Evolutionary conservation across 2,888 invertebrate species (phyloP).

Genomic region (Noctua comes): DNA sequence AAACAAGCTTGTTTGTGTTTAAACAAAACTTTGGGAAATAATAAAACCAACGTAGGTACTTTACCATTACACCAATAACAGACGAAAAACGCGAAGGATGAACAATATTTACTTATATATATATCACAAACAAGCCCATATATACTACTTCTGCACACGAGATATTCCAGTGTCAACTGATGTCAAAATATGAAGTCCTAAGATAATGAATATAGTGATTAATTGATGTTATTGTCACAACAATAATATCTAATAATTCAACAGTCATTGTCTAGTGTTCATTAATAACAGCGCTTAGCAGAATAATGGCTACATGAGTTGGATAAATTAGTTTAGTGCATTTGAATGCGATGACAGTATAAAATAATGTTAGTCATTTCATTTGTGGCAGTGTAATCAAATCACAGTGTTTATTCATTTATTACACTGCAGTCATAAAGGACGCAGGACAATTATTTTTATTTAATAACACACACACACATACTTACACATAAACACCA

Average conservation of each 20-base stretch:
- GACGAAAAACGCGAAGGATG: background rate
- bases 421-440: background rate
- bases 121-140: too few relatives aligned
- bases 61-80: background rate
- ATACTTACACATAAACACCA: too few relatives aligned
- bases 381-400: constrained; percentile 5
- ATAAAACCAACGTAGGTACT: background rate
- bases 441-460: background rate
- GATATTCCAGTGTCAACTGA: constrained; percentile 20
- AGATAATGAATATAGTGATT: constrained; percentile 44
- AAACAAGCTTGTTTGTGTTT: too few relatives aligned
- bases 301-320: constrained; percentile 37
- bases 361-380: constrained; percentile 31
- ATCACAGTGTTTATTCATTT: background rate
- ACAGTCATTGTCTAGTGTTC: constrained; percentile 43
- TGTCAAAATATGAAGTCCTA: constrained; percentile 24
- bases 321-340: constrained; percentile 23
- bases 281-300: constrained; percentile 51
- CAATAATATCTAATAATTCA: constrained; percentile 44
- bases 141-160: background rate
- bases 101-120: too few relatives aligned
- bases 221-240: constrained; percentile 45
- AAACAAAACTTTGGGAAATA: background rate
- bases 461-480: background rate
- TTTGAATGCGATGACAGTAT: constrained; percentile 20